These are phyloP conservation scores for Halichoerus grypus DNA, from an alignment of 2,113 vertebrate genomes.

Conservation along the genomic window DNA sequence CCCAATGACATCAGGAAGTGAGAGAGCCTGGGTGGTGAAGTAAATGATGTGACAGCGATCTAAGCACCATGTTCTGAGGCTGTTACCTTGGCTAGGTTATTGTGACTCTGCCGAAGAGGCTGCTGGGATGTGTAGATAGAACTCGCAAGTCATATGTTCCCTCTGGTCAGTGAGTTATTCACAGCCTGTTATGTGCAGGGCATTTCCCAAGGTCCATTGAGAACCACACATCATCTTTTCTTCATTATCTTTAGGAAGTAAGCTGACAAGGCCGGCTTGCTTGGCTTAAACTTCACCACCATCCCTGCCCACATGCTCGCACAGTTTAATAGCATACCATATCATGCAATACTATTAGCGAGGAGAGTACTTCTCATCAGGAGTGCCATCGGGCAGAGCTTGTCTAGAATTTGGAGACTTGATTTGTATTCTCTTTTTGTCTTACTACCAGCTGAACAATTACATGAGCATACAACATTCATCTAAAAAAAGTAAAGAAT, in stretches of 20 bases:
- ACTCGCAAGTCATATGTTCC: background rate
- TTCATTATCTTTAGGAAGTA: background rate
- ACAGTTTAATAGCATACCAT: no score
- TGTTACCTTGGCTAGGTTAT: background rate
- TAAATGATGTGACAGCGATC: background rate
- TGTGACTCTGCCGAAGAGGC: background rate
- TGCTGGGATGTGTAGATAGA: background rate
- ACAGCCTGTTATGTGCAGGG: background rate
- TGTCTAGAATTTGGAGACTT: background rate
- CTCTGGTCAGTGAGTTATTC: background rate
- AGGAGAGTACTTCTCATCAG: accelerated
- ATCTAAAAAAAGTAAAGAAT: conserved; percentile 12
- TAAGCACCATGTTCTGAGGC: background rate
- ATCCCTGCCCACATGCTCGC: background rate
- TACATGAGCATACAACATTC: background rate
- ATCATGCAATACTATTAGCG: no score
- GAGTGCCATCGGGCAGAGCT: background rate
- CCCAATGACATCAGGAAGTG: background rate
- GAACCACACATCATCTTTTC: background rate
- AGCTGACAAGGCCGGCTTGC: background rate
- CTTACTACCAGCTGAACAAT: background rate
- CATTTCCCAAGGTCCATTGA: background rate
- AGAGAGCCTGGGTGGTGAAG: background rate
- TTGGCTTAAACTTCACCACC: background rate
- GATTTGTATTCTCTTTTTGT: background rate